phyloP scores from a whole-genome alignment of 1,140 invertebrate genomes.

The Himalopsyche phryganea region DNA sequence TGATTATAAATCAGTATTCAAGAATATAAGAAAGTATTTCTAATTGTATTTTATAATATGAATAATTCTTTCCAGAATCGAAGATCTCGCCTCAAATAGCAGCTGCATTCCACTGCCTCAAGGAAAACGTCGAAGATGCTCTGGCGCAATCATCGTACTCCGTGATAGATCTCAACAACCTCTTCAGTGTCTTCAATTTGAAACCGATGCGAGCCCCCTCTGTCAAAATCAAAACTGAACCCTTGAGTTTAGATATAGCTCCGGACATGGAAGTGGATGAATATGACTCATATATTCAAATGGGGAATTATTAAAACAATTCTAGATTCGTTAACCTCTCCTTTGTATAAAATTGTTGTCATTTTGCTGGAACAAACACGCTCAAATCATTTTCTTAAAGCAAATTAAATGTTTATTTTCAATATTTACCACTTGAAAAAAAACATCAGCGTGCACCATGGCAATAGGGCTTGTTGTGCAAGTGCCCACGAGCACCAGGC shows the following conservation, averaged over 20 bases:
- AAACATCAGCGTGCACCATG: no score
- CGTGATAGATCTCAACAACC: constrained; percentile 58
- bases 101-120: constrained; percentile 56
- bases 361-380: no score
- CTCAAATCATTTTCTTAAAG: no score
- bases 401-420: no score
- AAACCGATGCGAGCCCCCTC: constrained; percentile 38
- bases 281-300: constrained; percentile 8
- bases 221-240: constrained; percentile 38
- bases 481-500: no score
- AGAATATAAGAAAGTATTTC: no score
- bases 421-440: no score
- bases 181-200: constrained; percentile 53
- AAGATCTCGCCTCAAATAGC: constrained; percentile 47
- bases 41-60: no score
- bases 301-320: background rate
- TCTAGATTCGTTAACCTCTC: no score
- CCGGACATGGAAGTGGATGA: constrained; percentile 42
- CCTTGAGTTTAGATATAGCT: constrained; percentile 44
- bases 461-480: no score
- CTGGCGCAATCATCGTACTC: constrained; percentile 65
- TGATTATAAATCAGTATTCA: no score
- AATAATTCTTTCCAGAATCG: constrained; percentile 45
- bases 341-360: no score
- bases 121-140: constrained; percentile 58